Base-by-base conservation (phyloP, 2,113 vertebrate genomes). In the Archilochus colubris region DNA sequence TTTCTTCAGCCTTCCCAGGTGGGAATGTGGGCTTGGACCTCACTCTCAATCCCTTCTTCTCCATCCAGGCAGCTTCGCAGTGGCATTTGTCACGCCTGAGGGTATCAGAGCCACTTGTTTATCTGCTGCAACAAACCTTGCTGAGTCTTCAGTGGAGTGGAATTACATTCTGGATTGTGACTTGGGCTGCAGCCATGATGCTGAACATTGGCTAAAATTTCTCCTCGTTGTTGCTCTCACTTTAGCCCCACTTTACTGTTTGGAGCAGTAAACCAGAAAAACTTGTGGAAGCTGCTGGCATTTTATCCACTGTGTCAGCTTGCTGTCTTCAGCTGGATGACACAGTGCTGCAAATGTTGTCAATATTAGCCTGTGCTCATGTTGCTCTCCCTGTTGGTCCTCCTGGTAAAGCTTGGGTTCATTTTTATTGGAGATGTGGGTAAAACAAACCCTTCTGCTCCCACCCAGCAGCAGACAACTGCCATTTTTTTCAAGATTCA, bases 141-240 rank as follows among this genome's bases (percentile, higher is more conserved):
- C 82, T 96, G 89, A 96, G 79, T 91, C 91, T 91, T 82, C 79
- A 44, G 75, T 78, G 89, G 95, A 88, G 91, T 97, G 94, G 94
- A 97, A 97, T 97, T 97, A 96, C 95, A 94, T 81, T 89, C 91
- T 92, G 74, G 91, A 82, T 58, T 43, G 55, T 1, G 8, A 22
- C 28, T 95, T 93, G 94, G 93, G 61, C 69, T 84, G 64, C 62
- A 81, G 88, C 86, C 93, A 94, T 2, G 0, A 82, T 75, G 64
- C 88, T 74, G 79, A 89, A 74, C 69, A 6, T 28, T 93, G 81
- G 68, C 76, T 95, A 93, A 81, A 81, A 90, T 91, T 91, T 95
- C 82, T 40, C 36, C 31, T 61, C 66, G 53, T 61, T 90, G 48
- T 86, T 88, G 76, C 86, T 57, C 64, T 93, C 53, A 27, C 58